Conservation (phyloP, 2,797 vertebrate genomes). For the Coilia nasus region DNA sequence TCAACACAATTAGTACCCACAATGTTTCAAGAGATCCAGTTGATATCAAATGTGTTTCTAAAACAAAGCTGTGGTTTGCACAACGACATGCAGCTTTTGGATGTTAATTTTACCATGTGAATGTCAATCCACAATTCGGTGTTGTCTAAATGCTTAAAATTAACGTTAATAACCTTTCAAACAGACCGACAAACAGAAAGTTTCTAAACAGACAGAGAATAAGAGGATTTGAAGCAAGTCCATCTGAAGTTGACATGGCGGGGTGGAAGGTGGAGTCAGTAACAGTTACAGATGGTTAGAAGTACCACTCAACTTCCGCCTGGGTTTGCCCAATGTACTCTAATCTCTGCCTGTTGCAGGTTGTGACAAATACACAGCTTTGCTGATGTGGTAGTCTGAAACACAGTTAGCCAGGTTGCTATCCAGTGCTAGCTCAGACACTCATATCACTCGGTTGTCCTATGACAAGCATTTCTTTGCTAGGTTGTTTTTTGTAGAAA, state of each 20-base stretch:
- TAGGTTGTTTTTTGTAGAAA: background rate
- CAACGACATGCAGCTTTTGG: background rate
- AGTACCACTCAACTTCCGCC: conserved; percentile 52
- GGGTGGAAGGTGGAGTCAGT: conserved; percentile 23
- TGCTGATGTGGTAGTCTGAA: conserved; percentile 62
- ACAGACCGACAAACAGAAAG: conserved; percentile 21
- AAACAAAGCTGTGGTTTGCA: conserved; percentile 76
- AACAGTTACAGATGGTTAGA: conserved; percentile 14
- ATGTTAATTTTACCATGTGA: background rate
- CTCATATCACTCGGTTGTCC: background rate
- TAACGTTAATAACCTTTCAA: conserved; percentile 24
- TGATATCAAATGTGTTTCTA: conserved; percentile 67
- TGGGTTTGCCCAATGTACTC: conserved; percentile 59
- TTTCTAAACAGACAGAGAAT: conserved; percentile 1
- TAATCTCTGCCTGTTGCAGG: background rate
- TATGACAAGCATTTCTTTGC: background rate
- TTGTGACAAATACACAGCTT: conserved; percentile 71
- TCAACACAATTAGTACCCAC: conserved; percentile 55
- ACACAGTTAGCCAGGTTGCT: conserved; percentile 60
- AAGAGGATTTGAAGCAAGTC: background rate
- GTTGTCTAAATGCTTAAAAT: background rate
- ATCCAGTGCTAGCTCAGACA: conserved; percentile 33
- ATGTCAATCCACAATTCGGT: background rate
- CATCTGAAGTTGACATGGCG: conserved; percentile 41
- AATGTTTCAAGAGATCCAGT: conserved; percentile 42